Conservation (phyloP, 2,888 invertebrate genomes). For the Brachyptera risi region DNA sequence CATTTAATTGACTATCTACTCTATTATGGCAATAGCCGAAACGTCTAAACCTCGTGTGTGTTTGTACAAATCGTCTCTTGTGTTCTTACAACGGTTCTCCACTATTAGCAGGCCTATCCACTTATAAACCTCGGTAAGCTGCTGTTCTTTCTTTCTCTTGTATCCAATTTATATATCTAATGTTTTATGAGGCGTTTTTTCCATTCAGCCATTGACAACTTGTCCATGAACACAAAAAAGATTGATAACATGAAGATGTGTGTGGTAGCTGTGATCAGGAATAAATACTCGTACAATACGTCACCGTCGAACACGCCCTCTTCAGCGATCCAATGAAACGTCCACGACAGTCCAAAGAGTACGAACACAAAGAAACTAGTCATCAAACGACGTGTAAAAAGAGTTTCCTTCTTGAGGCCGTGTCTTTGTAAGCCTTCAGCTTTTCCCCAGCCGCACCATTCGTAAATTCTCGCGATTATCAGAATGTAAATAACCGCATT, state of each 20-base stretch:
- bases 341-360: neutral
- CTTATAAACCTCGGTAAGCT: too few species aligned
- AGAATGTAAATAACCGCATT: neutral
- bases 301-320: neutral
- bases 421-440: neutral
- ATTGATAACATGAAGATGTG: neutral
- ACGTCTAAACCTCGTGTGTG: too few species aligned
- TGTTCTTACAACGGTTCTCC: too few species aligned
- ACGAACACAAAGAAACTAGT: neutral
- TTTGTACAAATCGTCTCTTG: too few species aligned
- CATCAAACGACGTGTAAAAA: neutral
- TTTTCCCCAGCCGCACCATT: neutral
- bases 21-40: too few species aligned
- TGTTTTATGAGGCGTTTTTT: too few species aligned
- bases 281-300: neutral
- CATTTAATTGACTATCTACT: too few species aligned
- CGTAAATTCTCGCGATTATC: neutral
- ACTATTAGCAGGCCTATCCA: too few species aligned
- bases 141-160: too few species aligned
- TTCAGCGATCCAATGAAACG: neutral
- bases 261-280: neutral
- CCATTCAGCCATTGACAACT: too few species aligned
- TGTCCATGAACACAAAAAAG: neutral
- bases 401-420: neutral
- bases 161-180: too few species aligned